Evolutionary conservation across 2,797 vertebrate genomes (phyloP).

Genomic region (Syngnathus rostellatus): DNA sequence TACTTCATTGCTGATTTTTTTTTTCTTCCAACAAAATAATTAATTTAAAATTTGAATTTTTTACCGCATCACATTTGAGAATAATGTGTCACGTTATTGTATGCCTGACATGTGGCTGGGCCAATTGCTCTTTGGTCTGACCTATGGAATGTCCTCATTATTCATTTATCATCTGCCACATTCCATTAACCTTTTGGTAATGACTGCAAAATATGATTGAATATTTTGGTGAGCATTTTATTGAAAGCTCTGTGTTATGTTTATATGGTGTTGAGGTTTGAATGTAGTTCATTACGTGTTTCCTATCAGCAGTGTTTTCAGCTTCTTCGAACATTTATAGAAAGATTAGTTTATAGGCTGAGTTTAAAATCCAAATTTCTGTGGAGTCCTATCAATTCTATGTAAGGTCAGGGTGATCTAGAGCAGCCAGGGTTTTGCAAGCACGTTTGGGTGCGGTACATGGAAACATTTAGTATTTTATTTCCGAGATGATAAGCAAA

Average conservation of each 20-base stretch:
- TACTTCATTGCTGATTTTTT: not conserved
- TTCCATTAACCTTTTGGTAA: not conserved
- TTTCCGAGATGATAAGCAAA: not conserved
- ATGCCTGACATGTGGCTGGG: not conserved
- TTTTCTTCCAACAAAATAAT: not conserved
- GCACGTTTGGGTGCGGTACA: too few species aligned
- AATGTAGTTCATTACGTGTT: not conserved
- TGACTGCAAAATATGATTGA: not conserved
- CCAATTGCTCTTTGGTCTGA: not conserved
- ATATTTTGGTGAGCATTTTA: not conserved
- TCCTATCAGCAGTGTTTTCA: not conserved
- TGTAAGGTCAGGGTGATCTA: too few species aligned
- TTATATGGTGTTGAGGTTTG: not conserved
- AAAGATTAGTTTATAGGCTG: not conserved
- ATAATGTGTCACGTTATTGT: not conserved
- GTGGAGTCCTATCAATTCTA: not conserved
- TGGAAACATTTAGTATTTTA: too few species aligned
- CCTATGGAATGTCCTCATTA: not conserved
- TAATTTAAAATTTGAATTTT: not conserved
- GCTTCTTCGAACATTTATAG: not conserved
- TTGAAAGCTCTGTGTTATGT: not conserved
- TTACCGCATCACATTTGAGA: not conserved
- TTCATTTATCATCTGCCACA: constrained; percentile 1
- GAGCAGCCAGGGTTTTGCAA: too few species aligned
- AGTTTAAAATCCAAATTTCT: not conserved